Evolutionary conservation across 2,888 invertebrate species (phyloP).

Genomic region (Ashinkailepas kermadecensis): DNA sequence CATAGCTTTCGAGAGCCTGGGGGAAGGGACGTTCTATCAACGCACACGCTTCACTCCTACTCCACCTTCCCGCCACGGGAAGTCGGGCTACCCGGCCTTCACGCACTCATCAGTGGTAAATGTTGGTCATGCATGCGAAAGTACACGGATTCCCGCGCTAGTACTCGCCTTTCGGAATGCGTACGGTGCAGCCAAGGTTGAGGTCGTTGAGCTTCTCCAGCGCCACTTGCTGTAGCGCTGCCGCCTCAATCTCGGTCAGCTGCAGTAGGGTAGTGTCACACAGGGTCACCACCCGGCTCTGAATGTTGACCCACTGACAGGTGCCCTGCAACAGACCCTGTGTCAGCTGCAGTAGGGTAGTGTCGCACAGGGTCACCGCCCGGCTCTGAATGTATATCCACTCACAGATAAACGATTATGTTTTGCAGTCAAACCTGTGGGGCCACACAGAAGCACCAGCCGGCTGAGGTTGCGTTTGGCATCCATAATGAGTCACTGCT

Average conservation of each 20-base stretch:
- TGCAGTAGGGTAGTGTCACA: conserved; percentile 61
- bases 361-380: conserved; percentile 62
- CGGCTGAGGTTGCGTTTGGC: too few species aligned
- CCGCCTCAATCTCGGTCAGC: conserved; percentile 68
- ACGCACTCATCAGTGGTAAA: too few species aligned
- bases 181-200: conserved; percentile 70
- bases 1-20: too few species aligned
- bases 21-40: too few species aligned
- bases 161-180: conserved; percentile 67
- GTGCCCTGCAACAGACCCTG: neutral
- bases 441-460: too few species aligned
- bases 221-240: conserved; percentile 75
- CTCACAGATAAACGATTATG: neutral
- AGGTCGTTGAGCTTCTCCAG: conserved; percentile 75
- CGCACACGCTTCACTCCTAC: too few species aligned
- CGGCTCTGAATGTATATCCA: conserved; percentile 42
- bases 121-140: too few species aligned
- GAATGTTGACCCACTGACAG: conserved; percentile 34
- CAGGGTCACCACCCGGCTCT: conserved; percentile 57
- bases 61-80: too few species aligned
- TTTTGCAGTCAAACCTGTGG: too few species aligned
- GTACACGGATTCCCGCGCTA: too few species aligned
- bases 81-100: too few species aligned
- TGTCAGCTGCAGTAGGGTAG: conserved; percentile 60
- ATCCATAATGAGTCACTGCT: too few species aligned